Percentiles rank a stretch among this genome's conserved stretches.
Conservation (phyloP, 2,797 vertebrate genomes). For the Lepidocolaptes lacrymiger region DNA sequence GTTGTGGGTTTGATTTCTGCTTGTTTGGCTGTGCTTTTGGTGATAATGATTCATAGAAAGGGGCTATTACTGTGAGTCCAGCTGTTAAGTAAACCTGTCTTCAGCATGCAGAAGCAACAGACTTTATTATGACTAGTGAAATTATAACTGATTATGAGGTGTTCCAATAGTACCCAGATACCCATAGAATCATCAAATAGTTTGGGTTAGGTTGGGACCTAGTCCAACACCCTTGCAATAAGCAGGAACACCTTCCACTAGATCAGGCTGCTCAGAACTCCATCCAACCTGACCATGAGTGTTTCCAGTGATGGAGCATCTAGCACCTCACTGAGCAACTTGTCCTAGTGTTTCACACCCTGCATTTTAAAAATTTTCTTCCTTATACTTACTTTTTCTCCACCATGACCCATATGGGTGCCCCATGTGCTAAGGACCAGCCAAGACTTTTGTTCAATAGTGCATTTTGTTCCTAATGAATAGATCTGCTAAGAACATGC, state of each 20-base stretch:
- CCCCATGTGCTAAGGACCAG: background rate
- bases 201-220: background rate
- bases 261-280: background rate
- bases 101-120: background rate
- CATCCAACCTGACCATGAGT: background rate
- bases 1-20: background rate
- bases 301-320: background rate
- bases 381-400: background rate
- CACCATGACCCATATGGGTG: rapidly evolving
- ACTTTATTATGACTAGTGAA: background rate
- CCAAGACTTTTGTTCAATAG: background rate
- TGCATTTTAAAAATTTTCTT: rapidly evolving
- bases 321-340: background rate
- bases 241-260: background rate
- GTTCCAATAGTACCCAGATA: background rate
- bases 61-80: rapidly evolving
- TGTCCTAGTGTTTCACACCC: no score
- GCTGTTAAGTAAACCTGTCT: background rate
- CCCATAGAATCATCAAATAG: background rate
- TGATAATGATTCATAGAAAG: background rate
- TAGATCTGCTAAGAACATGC: background rate
- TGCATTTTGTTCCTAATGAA: background rate
- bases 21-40: background rate
- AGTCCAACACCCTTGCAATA: rapidly evolving
- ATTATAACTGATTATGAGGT: background rate